Evolutionary conservation across 2,113 vertebrate species (phyloP).

Genomic region (Podocnemis expansa): DNA sequence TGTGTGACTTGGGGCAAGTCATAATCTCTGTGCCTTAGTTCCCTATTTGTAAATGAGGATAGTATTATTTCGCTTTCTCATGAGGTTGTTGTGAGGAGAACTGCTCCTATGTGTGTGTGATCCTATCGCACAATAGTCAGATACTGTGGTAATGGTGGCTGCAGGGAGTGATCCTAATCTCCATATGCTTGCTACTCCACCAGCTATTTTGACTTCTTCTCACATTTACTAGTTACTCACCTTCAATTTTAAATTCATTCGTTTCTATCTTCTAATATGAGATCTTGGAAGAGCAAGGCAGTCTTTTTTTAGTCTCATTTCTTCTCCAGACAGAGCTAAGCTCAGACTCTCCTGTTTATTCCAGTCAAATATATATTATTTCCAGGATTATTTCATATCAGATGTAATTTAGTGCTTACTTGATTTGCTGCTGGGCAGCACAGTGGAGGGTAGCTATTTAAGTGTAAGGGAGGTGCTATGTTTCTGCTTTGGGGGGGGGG

Average conservation of each 20-base stretch:
- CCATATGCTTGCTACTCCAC: neutral
- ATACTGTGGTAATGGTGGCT: neutral
- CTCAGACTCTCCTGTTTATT: neutral
- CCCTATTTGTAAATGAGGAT: neutral
- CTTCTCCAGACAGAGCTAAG: neutral
- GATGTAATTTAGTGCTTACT: neutral
- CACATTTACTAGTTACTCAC: neutral
- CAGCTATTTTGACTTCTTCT: neutral
- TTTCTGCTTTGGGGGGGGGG: neutral
- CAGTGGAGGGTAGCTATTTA: neutral
- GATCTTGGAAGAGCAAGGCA: neutral
- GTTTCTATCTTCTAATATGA: neutral
- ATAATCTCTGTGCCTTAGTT: neutral
- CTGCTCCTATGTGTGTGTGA: neutral
- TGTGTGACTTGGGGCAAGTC: neutral
- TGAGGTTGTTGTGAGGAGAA: neutral
- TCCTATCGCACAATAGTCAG: neutral
- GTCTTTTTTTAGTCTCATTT: neutral
- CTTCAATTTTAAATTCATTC: neutral
- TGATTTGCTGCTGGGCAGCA: neutral
- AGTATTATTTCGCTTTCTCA: neutral
- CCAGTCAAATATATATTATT: neutral
- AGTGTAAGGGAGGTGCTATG: neutral
- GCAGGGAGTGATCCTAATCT: neutral
- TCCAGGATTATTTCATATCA: neutral